Evolutionary conservation across 2,113 vertebrate genomes (phyloP), one percentile per base, ranked within the genome.

Genomic region (Eulemur rufifrons): DNA sequence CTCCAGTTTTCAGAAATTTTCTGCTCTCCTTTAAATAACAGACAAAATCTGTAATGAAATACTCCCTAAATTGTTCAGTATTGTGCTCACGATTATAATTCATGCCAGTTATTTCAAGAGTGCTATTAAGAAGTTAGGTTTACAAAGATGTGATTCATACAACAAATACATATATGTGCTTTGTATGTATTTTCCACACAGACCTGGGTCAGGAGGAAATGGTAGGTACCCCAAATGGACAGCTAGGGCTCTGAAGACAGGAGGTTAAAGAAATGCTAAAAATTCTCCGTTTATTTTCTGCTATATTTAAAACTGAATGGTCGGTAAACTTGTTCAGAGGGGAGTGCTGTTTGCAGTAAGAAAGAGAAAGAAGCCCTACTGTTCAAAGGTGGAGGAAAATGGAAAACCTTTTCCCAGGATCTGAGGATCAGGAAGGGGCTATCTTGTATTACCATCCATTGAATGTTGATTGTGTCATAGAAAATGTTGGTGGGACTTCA

Each of bases 1-100:
- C 71, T 91, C 29, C 50, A 32, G 83, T 45, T 94, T 97, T 96
- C 82, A n/a, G 42, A 39, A 59, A 34, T 25, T 92, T 77, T 80
- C 73, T 92, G 18, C 27, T 47, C 56, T 21, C 20, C 45, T 0
- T 0, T 95, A 82, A 97, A 97, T 81, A 96, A 91, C 83, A 96
- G 85, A 95, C 80, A 84, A 96, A 97, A 97, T 96, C 74, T 92
- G 71, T 91, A 95, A 91, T 94, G 88, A 95, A 97, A 84, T 91
- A 84, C 5, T 69, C 27, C 56, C 32, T 82, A 45, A 94, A 74
- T 91, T 88, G 94, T 95, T 91, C 73, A 83, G 32, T 91, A 56
- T 17, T 3, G 34, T 95, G 81, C 74, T 83, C n/a, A 39, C 81
- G 66, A 78, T 96, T 96, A 56, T 78, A 82, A 50, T 87, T 89